phyloP scores from a whole-genome alignment of 2,888 invertebrate species.

The Ophion ellenae region DNA sequence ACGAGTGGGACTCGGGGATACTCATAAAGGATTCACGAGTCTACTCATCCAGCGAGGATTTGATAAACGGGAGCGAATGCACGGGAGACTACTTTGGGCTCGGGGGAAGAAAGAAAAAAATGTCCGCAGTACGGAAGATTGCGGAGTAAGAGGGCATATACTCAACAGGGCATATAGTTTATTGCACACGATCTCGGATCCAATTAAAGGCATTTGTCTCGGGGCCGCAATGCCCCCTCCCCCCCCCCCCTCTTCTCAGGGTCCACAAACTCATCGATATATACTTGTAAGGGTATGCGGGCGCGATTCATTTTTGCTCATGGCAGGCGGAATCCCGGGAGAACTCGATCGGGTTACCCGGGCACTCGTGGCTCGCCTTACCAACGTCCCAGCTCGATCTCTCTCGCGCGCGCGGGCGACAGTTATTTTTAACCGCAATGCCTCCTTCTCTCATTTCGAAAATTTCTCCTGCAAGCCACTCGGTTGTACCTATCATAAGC shows the following conservation, averaged over 20 bases:
- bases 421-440: constrained; percentile 60
- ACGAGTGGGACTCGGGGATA: constrained; percentile 41
- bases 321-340: constrained; percentile 50
- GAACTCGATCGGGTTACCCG: constrained; percentile 60
- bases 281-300: neutral
- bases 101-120: neutral
- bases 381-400: constrained; percentile 29
- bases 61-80: constrained; percentile 8
- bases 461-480: constrained; percentile 32
- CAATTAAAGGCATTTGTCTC: constrained; percentile 47
- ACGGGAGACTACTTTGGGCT: neutral
- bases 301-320: constrained; percentile 35
- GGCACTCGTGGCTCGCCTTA: constrained; percentile 48
- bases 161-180: constrained; percentile 44
- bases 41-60: constrained; percentile 35
- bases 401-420: constrained; percentile 28
- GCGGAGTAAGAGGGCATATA: neutral
- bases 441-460: constrained; percentile 42
- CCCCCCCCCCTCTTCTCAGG: neutral
- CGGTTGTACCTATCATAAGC: constrained; percentile 30
- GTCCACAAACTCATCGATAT: constrained; percentile 10
- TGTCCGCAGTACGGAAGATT: neutral
- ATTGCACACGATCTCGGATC: constrained; percentile 42
- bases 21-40: constrained; percentile 50
- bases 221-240: too few species aligned